Evolutionary conservation across 2,797 vertebrate genomes (phyloP).

Genomic region (Trichosurus vulpecula): DNA sequence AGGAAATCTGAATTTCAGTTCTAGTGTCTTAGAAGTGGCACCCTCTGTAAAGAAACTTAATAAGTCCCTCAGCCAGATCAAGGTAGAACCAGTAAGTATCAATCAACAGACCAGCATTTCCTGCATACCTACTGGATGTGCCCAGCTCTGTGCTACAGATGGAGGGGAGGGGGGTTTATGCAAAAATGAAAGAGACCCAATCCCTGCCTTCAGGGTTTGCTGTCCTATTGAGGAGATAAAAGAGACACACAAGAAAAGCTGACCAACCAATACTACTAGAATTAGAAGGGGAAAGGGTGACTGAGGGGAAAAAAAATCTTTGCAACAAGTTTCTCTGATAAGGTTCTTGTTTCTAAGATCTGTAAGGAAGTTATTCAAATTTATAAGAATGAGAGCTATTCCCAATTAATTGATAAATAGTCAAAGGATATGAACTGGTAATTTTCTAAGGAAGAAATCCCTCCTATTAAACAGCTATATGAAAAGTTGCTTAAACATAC

Average conservation of each 20-base stretch:
- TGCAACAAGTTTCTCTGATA: neutral
- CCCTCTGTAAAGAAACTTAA: conserved; percentile 59
- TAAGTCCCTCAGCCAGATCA: neutral
- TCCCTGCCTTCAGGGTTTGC: neutral
- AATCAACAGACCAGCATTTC: conserved; percentile 53
- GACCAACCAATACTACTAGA: neutral
- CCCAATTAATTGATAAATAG: neutral
- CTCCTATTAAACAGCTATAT: neutral
- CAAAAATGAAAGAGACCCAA: neutral
- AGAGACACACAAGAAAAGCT: neutral
- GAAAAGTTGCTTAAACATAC: neutral
- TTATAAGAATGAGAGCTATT: neutral
- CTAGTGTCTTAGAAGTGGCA: conserved; percentile 85
- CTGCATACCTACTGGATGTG: neutral
- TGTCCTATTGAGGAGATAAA: neutral
- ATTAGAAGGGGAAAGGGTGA: neutral
- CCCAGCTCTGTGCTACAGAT: neutral
- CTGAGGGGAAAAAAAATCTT: neutral
- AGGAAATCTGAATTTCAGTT: conserved; percentile 87
- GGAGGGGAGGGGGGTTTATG: neutral
- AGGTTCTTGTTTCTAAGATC: neutral
- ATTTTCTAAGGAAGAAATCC: neutral
- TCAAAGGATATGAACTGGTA: neutral
- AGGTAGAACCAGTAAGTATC: neutral
- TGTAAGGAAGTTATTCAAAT: neutral